Conservation (phyloP, 2,888 invertebrate genomes). For the Drosophila anceps region DNA sequence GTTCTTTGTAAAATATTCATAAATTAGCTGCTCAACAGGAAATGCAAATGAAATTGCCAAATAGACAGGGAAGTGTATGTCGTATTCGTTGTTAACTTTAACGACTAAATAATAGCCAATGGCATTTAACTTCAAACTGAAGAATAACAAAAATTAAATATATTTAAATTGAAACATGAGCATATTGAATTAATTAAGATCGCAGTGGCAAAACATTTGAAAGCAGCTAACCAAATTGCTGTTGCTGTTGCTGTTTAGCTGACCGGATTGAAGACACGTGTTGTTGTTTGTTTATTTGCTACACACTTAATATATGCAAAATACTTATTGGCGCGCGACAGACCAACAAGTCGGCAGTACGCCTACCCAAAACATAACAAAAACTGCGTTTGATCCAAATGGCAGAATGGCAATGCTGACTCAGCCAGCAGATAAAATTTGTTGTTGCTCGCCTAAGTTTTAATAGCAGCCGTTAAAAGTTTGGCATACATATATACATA, state of each 20-base stretch:
- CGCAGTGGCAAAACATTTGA: constrained; percentile 22
- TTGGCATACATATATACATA: not conserved
- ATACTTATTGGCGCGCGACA: constrained; percentile 40
- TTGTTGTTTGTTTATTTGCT: constrained; percentile 46
- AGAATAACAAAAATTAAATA: not conserved
- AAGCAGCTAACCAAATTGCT: constrained; percentile 13
- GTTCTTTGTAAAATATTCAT: constrained; percentile 1
- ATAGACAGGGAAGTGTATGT: not conserved
- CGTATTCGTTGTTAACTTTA: not conserved
- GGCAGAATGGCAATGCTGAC: constrained; percentile 15
- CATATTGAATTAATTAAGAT: constrained; percentile 27
- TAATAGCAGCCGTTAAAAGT: constrained; percentile 24
- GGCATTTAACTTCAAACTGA: not conserved
- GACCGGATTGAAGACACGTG: constrained; percentile 49
- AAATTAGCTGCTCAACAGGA: not conserved
- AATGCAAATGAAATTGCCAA: not conserved
- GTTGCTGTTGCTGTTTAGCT: not conserved
- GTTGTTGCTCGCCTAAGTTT: constrained; percentile 10
- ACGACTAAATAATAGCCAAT: not conserved
- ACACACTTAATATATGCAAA: constrained; percentile 45
- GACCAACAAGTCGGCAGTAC: constrained; percentile 14
- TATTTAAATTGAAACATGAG: constrained; percentile 25
- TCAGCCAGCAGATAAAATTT: constrained; percentile 27
- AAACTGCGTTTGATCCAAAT: constrained; percentile 24
- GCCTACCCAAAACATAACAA: constrained; percentile 1